A percentile compares a stretch with the other conserved stretches of the same genome.
Evolutionary conservation across 2,797 vertebrate species (phyloP).

Genomic region (Eulemur rubriventer): DNA sequence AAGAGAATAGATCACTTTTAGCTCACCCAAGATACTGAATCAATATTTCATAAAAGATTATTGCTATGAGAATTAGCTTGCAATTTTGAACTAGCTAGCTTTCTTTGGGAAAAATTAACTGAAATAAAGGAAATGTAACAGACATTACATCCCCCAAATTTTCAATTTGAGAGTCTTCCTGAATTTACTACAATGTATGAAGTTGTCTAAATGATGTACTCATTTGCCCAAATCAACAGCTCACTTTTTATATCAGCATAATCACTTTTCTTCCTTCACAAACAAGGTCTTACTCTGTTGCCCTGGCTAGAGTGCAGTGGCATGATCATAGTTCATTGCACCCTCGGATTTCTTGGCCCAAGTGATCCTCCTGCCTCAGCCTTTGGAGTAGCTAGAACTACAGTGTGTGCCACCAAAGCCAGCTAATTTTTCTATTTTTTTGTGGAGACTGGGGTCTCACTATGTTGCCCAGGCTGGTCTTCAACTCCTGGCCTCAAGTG

Average conservation of each 20-base stretch:
- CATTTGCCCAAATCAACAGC: neutral
- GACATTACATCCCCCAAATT: neutral
- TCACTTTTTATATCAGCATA: neutral
- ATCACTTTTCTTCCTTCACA: neutral
- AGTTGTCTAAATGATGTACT: neutral
- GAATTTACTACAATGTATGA: neutral
- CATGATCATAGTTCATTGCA: neutral
- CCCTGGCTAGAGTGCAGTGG: neutral
- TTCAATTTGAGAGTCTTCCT: neutral
- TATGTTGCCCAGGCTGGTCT: neutral
- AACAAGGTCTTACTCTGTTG: neutral
- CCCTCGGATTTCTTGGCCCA: neutral
- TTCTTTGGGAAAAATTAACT: neutral
- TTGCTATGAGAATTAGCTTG: neutral
- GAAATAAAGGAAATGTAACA: neutral
- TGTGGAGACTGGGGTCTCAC: neutral
- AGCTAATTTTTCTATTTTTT: neutral
- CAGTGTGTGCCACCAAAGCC: neutral
- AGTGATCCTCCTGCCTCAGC: neutral
- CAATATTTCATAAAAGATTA: neutral
- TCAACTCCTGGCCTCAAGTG: neutral
- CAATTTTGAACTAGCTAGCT: neutral
- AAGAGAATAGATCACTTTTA: neutral
- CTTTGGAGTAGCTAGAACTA: neutral
- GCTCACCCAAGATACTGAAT: neutral